Evolutionary conservation across 1,140 invertebrate genomes (phyloP).

Genomic region (Scaptomyza hsui): DNA sequence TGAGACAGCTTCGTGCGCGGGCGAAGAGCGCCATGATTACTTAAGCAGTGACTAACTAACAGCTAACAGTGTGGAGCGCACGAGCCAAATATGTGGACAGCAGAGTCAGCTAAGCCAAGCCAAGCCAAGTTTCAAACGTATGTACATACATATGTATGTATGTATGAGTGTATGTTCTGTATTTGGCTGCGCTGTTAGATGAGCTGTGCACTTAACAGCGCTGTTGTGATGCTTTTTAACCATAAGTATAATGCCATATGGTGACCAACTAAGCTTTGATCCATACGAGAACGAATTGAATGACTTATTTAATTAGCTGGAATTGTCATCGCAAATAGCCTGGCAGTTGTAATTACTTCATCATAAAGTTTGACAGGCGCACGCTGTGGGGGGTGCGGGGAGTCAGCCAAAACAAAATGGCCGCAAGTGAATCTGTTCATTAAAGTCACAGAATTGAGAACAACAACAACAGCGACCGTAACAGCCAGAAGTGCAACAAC

Average conservation of each 20-base stretch:
- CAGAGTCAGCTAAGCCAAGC: slow-evolving; percentile 11
- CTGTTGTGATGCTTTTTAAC: slow-evolving; percentile 9
- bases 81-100: slow-evolving; percentile 37
- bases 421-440: slow-evolving; percentile 51
- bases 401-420: slow-evolving; percentile 23
- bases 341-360: slow-evolving; percentile 26
- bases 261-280: slow-evolving; percentile 18
- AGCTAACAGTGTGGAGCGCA: slow-evolving; percentile 42
- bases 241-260: slow-evolving; percentile 50
- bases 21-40: slow-evolving; percentile 54
- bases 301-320: slow-evolving; percentile 56
- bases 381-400: too few relatives aligned
- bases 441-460: slow-evolving; percentile 47
- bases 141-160: too few relatives aligned
- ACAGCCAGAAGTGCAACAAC: slow-evolving; percentile 2
- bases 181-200: too few relatives aligned
- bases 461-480: slow-evolving; percentile 37
- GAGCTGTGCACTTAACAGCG: slow-evolving; percentile 10
- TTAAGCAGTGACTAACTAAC: slow-evolving; percentile 61
- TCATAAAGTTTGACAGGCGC: slow-evolving; percentile 10
- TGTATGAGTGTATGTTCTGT: slow-evolving; percentile 1
- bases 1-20: slow-evolving; percentile 49
- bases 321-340: slow-evolving; percentile 26
- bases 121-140: slow-evolving; percentile 14
- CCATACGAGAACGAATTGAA: slow-evolving; percentile 43